phyloP scores from a whole-genome alignment of 2,797 vertebrate genomes.

The Rhadinocentrus ornatus region DNA sequence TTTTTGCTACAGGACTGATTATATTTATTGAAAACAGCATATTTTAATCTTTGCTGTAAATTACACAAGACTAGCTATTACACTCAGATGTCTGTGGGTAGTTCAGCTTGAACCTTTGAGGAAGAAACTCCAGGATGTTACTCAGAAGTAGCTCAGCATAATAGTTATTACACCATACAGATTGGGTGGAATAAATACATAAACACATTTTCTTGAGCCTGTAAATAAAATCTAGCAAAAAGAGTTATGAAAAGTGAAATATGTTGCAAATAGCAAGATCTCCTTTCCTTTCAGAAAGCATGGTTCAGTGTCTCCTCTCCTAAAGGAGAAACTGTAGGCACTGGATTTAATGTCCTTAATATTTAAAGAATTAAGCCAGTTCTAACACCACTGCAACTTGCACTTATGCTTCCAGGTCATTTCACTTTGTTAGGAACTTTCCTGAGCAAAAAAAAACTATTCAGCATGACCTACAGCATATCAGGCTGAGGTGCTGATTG shows the following conservation, averaged over 20 bases:
- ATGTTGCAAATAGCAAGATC: background rate
- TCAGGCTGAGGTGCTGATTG: constrained; percentile 7
- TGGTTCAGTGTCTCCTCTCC: background rate
- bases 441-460: background rate
- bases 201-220: background rate
- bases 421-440: background rate
- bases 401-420: background rate
- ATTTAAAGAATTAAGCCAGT: background rate
- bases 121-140: constrained; percentile 1
- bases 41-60: background rate
- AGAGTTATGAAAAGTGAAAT: background rate
- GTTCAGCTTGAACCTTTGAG: background rate
- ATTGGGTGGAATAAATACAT: background rate
- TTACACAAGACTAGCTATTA: constrained; percentile 1
- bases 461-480: background rate
- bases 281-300: background rate
- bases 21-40: background rate
- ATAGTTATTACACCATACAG: constrained; percentile 6
- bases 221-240: background rate
- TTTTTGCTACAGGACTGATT: background rate
- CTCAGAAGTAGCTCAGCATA: constrained; percentile 13
- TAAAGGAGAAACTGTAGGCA: background rate
- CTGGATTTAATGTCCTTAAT: background rate
- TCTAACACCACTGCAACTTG: background rate
- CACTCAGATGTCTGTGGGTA: constrained; percentile 2